Percentiles rank a stretch among this genome's conserved stretches.
Evolutionary conservation across 1,140 invertebrate genomes (phyloP).

Genomic region (Pseudomyrmex gracilis): DNA sequence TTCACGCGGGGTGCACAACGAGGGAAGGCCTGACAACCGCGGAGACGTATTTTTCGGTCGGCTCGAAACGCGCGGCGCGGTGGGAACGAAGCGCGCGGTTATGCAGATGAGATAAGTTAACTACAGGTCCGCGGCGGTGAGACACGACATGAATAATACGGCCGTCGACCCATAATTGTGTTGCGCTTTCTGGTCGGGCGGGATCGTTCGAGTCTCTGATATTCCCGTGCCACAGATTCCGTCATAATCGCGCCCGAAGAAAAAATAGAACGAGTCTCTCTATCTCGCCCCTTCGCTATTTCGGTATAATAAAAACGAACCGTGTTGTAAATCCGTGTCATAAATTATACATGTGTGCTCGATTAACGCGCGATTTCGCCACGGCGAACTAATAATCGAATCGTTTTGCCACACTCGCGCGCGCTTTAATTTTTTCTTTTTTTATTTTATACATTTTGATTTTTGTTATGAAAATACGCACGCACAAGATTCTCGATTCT

Average conservation of each 20-base stretch:
- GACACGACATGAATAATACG: conserved; percentile 79
- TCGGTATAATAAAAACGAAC: neutral
- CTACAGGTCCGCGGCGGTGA: conserved; percentile 75
- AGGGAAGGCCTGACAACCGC: conserved; percentile 3
- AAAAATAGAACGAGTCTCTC: neutral
- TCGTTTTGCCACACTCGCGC: too few relatives aligned
- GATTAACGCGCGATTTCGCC: conserved; percentile 21
- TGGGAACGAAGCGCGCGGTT: conserved; percentile 68
- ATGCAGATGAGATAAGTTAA: conserved; percentile 81
- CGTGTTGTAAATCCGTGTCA: neutral
- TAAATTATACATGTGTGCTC: conserved; percentile 29
- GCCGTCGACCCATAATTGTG: conserved; percentile 81
- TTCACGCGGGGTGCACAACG: conserved; percentile 11
- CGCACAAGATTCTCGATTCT: too few relatives aligned
- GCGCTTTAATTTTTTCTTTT: too few relatives aligned
- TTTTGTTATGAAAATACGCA: too few relatives aligned
- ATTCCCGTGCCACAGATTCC: conserved; percentile 70
- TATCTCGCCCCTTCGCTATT: conserved; percentile 14
- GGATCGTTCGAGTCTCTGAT: conserved; percentile 73
- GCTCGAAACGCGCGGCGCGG: conserved; percentile 57
- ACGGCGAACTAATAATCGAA: neutral
- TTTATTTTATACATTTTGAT: too few relatives aligned
- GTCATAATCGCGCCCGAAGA: conserved; percentile 56
- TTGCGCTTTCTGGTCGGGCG: conserved; percentile 79
- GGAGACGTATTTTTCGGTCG: conserved; percentile 59